phyloP scores from a whole-genome alignment of 2,888 invertebrate species.

The Polylopha cassiicola region DNA sequence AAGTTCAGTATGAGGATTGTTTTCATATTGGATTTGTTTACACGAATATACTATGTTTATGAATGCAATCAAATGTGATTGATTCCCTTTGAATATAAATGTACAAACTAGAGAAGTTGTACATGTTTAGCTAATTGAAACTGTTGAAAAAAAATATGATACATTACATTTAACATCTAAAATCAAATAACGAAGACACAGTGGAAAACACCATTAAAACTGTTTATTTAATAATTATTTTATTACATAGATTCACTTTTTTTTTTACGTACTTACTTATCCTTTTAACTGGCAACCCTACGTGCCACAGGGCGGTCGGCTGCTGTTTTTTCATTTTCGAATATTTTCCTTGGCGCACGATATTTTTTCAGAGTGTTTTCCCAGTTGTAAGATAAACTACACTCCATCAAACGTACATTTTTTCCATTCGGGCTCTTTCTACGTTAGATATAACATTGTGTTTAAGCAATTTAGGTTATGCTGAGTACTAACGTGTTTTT shows the following conservation, averaged over 20 bases:
- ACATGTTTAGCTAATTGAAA: too few relatives aligned
- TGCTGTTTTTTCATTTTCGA: conserved; percentile 77
- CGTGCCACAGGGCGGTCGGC: conserved; percentile 37
- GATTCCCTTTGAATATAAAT: too few relatives aligned
- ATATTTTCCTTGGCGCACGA: conserved; percentile 74
- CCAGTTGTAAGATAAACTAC: conserved; percentile 76
- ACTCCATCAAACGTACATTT: conserved; percentile 70
- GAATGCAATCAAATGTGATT: too few relatives aligned
- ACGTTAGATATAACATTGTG: conserved; percentile 29
- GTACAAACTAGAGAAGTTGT: too few relatives aligned
- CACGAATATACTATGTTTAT: too few relatives aligned
- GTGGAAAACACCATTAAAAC: conserved; percentile 2
- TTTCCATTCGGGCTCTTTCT: conserved; percentile 41
- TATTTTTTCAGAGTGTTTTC: conserved; percentile 74
- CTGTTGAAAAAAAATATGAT: too few relatives aligned
- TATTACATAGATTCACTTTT: too few relatives aligned
- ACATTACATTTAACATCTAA: too few relatives aligned
- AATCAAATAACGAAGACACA: too few relatives aligned
- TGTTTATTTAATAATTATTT: too few relatives aligned
- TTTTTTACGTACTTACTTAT: conserved; percentile 10
- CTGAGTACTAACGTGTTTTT: conserved; percentile 11
- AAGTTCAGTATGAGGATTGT: too few relatives aligned
- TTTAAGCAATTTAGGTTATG: conserved; percentile 34
- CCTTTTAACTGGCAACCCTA: conserved; percentile 46
- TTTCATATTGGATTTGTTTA: too few relatives aligned